Base-by-base conservation (phyloP, 92 coral and sea anemone genomes). In the Palythoa grandiflora region DNA sequence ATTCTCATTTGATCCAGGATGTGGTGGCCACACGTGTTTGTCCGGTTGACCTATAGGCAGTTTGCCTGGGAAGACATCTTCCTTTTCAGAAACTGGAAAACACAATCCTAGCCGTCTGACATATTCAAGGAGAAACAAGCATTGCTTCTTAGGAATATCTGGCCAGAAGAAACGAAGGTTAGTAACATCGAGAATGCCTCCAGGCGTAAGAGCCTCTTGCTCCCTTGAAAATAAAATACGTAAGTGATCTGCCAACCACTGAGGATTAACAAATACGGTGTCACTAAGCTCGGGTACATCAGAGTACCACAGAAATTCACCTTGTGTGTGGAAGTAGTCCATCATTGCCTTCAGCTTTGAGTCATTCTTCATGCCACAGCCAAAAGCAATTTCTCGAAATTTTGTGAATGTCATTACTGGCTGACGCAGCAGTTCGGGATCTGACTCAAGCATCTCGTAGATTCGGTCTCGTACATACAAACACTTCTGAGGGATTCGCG, bases 221-320 rank as follows among this genome's bases (percentile, higher is more conserved):
- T 38, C 85, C 16, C 96, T 72, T 9, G 91, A 54, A 76, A 93
- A 91, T 17, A 95, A 90, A 38, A 88, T 85, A 37, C 93, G 84
- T 57, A 95, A 57, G 77, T 92, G 93, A 55, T 91, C 94, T 3
- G 96, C 91, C 37, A 95, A 84, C 98, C 98, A 95, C 54, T 89
- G 89, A 2, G 98, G 98, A 12, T 86, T 90, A 15, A 95, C 91
- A 66, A 95, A 91, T 53, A 95, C 94, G 2, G 90, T 84, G 44
- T 93, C 98, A 19, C 91, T 86, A 77, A 95, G 51, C 70, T 83
- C 96, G 2, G 94, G 94, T 80, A 93, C 90, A 77, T 95, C 98
- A 85, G 94, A 95, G 83, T 84, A 95, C 98, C 98, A 95, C 55
- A 95, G 89, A 38, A 95, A 93, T 83, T 95, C 98, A n/a, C 98